A percentile compares a stretch with the other conserved stretches of the same genome.
phyloP scores from a whole-genome alignment of 2,888 invertebrate species.

The Apeira syringaria region DNA sequence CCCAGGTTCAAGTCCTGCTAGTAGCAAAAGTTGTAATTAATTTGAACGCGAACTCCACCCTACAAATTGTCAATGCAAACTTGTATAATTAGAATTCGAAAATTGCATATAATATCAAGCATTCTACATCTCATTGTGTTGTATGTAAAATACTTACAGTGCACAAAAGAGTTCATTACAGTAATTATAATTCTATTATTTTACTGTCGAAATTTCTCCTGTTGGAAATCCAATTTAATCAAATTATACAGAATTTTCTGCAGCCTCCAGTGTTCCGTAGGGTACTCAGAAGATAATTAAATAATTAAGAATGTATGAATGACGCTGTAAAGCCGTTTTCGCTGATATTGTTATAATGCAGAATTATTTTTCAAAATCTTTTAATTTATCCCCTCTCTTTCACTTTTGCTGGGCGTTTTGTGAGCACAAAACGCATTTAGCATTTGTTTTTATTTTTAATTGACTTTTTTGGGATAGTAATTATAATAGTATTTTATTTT shows the following conservation, averaged over 20 bases:
- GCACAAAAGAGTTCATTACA: conserved; percentile 34
- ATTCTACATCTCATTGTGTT: conserved; percentile 37
- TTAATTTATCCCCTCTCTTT: conserved; percentile 78
- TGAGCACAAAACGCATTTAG: no score
- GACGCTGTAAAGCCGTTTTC: conserved; percentile 76
- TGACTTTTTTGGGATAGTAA: no score
- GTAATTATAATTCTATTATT: conserved; percentile 49
- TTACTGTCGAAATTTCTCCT: conserved; percentile 51
- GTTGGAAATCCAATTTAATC: conserved; percentile 67
- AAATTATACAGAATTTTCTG: conserved; percentile 69
- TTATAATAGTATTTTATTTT: no score
- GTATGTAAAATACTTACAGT: conserved; percentile 37
- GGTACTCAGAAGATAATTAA: conserved; percentile 78
- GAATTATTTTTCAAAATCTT: conserved; percentile 77
- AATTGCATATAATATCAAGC: no score
- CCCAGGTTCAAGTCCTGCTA: no score
- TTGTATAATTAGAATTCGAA: no score
- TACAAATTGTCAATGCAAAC: no score
- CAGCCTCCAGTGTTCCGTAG: conserved; percentile 57
- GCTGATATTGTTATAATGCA: conserved; percentile 80
- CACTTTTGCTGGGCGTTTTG: no score
- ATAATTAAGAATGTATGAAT: conserved; percentile 82
- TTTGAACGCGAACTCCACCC: no score
- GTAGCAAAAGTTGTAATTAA: no score
- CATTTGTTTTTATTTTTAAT: no score